These are phyloP conservation scores for Corella eumyota DNA, from an alignment of 23 tunicate genomes.

Conservation along the genomic window DNA sequence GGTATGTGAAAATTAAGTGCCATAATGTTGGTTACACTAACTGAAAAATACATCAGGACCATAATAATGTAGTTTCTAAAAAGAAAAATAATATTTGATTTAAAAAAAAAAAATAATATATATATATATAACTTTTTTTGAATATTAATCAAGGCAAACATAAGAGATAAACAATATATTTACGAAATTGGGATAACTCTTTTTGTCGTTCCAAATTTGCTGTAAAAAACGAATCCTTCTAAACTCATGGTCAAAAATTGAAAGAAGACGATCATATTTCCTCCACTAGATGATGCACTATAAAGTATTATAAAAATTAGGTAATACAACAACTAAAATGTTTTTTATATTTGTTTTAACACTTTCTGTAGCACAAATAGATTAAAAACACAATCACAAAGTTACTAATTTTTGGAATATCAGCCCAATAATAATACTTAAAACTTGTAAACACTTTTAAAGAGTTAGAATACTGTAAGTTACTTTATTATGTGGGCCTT, in stretches of 20 bases:
- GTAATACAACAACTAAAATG: not conserved
- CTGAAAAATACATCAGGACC: slow-evolving; percentile 46
- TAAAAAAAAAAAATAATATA: too few relatives aligned
- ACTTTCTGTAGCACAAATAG: not conserved
- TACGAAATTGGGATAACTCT: slow-evolving; percentile 65
- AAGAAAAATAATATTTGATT: slow-evolving; percentile 3
- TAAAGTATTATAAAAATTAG: slow-evolving; percentile 1
- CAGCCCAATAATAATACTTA: too few relatives aligned
- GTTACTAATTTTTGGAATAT: too few relatives aligned
- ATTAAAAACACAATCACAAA: not conserved
- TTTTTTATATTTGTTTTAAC: not conserved
- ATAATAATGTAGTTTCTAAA: slow-evolving; percentile 54
- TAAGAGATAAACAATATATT: not conserved
- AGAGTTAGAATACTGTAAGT: too few relatives aligned
- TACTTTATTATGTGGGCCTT: too few relatives aligned
- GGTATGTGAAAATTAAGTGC: slow-evolving; percentile 66
- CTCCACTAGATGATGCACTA: slow-evolving; percentile 58
- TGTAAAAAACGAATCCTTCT: slow-evolving; percentile 57
- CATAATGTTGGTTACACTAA: slow-evolving; percentile 69
- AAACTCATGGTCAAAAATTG: slow-evolving; percentile 53
- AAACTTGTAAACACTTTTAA: too few relatives aligned
- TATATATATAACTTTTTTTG: not conserved
- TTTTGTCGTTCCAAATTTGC: slow-evolving; percentile 48
- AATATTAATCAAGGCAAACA: too few relatives aligned
- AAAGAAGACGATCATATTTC: slow-evolving; percentile 61